A percentile compares a stretch with the other conserved stretches of the same genome.
phyloP scores from a whole-genome alignment of 1,140 invertebrate genomes.

The Drosophila trapezifrons region DNA sequence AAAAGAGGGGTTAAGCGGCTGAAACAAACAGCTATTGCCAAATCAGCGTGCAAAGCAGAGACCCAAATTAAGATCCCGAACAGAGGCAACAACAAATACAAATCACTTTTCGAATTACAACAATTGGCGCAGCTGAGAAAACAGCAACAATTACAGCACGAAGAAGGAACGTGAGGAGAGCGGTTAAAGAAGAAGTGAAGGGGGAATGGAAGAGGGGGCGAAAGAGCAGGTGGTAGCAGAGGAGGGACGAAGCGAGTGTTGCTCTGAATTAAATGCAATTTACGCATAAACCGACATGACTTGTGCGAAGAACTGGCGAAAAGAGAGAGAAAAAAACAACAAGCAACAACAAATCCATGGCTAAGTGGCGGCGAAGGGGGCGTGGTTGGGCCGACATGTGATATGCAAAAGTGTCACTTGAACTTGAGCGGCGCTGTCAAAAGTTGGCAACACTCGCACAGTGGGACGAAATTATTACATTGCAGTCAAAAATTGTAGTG shows the following conservation, averaged over 20 bases:
- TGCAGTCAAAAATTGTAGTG: too few relatives aligned
- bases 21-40: conserved; percentile 9
- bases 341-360: background rate
- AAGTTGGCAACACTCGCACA: conserved; percentile 25
- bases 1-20: background rate
- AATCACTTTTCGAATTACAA: conserved; percentile 43
- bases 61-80: conserved; percentile 35
- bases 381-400: conserved; percentile 56
- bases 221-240: background rate
- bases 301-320: conserved; percentile 18
- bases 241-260: conserved; percentile 6
- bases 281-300: conserved; percentile 62
- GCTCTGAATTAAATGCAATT: conserved; percentile 72
- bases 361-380: background rate
- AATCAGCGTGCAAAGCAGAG: conserved; percentile 12
- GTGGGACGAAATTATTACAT: background rate
- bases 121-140: conserved; percentile 29
- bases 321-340: conserved; percentile 27
- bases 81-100: conserved; percentile 12
- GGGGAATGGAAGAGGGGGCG: too few relatives aligned
- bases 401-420: conserved; percentile 77
- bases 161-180: background rate
- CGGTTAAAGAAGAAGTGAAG: too few relatives aligned
- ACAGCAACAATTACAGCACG: conserved; percentile 25
- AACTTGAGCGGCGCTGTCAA: conserved; percentile 62